These are phyloP conservation scores for Lethocerus indicus DNA, from an alignment of 1,140 invertebrate species.

Conservation along the genomic window DNA sequence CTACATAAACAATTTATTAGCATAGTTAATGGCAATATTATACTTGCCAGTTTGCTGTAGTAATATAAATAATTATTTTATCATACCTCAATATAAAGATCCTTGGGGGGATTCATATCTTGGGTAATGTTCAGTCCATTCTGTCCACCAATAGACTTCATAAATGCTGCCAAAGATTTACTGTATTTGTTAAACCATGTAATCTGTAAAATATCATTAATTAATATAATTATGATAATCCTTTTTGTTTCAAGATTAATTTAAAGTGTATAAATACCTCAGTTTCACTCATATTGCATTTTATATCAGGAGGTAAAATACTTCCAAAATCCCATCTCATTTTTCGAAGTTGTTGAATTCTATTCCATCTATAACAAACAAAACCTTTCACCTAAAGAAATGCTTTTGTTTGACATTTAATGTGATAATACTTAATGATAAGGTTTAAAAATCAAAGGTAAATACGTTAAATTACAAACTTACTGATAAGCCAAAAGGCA, in stretches of 20 bases:
- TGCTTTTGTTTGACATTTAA: background rate
- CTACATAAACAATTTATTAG: background rate
- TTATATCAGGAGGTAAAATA: constrained; percentile 70
- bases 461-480: constrained; percentile 18
- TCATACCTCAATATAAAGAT: constrained; percentile 68
- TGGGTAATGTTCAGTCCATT: constrained; percentile 68
- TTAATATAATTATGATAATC: background rate
- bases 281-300: constrained; percentile 56
- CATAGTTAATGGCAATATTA: background rate
- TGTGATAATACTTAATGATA: background rate
- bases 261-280: constrained; percentile 38
- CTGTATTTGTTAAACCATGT: constrained; percentile 82
- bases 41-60: background rate
- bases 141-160: constrained; percentile 67
- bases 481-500: constrained; percentile 77
- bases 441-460: background rate
- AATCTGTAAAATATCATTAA: constrained; percentile 25
- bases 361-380: constrained; percentile 38
- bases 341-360: constrained; percentile 59
- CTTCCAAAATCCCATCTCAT: constrained; percentile 89
- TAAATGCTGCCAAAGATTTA: constrained; percentile 70
- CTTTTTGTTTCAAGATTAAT: too few species aligned
- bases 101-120: constrained; percentile 81
- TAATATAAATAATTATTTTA: background rate
- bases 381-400: too few species aligned